Evolutionary conservation across 2,888 invertebrate genomes (phyloP).

Genomic region (Pristionchus arcanus): DNA sequence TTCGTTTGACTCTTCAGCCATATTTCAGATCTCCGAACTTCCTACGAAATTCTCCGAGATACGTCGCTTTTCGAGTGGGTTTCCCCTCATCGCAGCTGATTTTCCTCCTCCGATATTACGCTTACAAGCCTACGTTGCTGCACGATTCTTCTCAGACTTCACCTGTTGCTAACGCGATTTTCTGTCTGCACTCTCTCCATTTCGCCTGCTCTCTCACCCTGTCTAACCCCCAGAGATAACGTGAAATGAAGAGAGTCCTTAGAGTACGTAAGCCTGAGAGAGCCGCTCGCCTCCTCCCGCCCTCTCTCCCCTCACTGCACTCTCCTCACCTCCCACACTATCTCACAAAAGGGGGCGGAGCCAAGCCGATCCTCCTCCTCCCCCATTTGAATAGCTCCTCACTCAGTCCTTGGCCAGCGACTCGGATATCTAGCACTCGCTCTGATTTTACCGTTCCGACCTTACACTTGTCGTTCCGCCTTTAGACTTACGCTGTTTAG

Average conservation of each 20-base stretch:
- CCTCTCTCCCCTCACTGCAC: not conserved
- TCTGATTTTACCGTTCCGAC: constrained; percentile 10
- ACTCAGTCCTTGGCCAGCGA: constrained; percentile 12
- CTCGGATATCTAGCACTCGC: not conserved
- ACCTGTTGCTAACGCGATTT: constrained; percentile 3
- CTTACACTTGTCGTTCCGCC: not conserved
- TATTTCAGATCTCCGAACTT: no score
- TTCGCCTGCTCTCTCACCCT: not conserved
- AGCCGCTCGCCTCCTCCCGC: not conserved
- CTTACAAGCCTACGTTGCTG: not conserved
- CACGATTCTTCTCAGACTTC: not conserved
- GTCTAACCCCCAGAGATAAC: not conserved
- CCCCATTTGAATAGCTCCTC: constrained; percentile 25
- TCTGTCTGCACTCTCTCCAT: constrained; percentile 16
- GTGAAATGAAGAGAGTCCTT: not conserved
- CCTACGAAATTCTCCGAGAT: not conserved
- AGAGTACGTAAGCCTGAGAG: not conserved
- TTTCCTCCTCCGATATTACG: not conserved
- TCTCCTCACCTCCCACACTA: not conserved
- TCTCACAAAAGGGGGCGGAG: not conserved
- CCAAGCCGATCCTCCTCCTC: constrained; percentile 3
- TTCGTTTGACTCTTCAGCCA: no score
- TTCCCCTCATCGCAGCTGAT: not conserved
- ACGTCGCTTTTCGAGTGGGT: not conserved
- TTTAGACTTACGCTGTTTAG: constrained; percentile 19